A percentile compares a stretch with the other conserved stretches of the same genome.
These are phyloP conservation scores for Rhipidura dahli DNA, from an alignment of 2,113 vertebrate genomes.

Conservation along the genomic window DNA sequence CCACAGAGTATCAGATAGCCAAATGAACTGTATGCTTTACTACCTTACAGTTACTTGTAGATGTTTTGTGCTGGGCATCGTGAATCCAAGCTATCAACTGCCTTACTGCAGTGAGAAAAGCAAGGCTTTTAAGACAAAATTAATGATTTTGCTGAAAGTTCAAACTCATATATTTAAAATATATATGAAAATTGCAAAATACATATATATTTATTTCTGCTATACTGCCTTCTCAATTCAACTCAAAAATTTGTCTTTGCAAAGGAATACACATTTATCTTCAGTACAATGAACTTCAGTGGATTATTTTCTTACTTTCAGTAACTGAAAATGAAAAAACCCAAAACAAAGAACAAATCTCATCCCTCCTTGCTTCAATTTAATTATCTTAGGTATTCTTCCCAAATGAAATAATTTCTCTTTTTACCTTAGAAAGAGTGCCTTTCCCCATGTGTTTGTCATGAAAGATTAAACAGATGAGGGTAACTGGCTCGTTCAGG, in stretches of 20 bases:
- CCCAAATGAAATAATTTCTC: not conserved
- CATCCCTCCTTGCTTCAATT: not conserved
- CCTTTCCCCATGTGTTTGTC: not conserved
- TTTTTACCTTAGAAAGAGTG: not conserved
- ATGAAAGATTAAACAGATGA: not conserved
- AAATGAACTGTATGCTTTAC: not conserved
- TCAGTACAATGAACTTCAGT: not conserved
- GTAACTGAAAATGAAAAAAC: not conserved
- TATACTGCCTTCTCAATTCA: not conserved
- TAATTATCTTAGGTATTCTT: not conserved
- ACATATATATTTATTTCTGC: not conserved
- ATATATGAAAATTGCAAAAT: not conserved
- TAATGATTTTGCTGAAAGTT: not conserved
- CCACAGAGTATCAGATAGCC: not conserved
- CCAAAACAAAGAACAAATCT: not conserved
- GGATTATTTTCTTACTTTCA: not conserved
- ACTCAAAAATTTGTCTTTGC: not conserved
- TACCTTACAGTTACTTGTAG: not conserved
- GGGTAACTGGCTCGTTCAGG: not conserved
- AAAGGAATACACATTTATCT: not conserved
- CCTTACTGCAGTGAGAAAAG: not conserved
- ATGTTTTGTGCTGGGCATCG: not conserved
- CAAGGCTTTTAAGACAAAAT: not conserved
- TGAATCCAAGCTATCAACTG: not conserved
- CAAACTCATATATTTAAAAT: not conserved